Evolutionary conservation across 1,140 invertebrate genomes (phyloP), one percentile per base, ranked within the genome.

Genomic region (Cepaea nemoralis): DNA sequence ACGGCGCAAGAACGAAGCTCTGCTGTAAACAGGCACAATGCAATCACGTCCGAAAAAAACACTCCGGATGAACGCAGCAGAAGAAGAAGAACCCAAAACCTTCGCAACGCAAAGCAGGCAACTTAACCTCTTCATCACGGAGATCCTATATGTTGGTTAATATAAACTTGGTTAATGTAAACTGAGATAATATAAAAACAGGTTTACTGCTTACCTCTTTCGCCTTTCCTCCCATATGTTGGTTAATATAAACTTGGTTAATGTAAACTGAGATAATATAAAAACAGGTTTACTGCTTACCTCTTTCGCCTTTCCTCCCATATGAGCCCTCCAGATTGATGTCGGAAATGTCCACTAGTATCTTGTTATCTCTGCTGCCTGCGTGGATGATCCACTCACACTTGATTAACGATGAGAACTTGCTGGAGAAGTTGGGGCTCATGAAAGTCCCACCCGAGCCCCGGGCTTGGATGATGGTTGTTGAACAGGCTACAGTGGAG

Each of bases 351-450:
- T 85, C 81, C 33, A 87, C 37, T 6, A 88, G 74, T 42, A 88
- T 88, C 66, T 82, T 84, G 78, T 86, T 87, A 27, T 31, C 48
- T 45, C 76, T 74, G 39, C 71, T 77, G 73, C 86, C 86, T 69
- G 87, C 87, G 59, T 81, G 81, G 0, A 88, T 85, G 0, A 73
- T 83, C 93, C 92, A 93, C 31, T 91, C 86, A 84, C 92, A 93
- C 39, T 91, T 90, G 2, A 91, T 85, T 35, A 89, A 84, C 35
- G 88, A 85, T 24, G 88, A 85, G 78, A 92, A 92, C 40, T 91
- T 89, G 10, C 84, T 81, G 0, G 92, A 92, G 85, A 88, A 93
- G 66, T 90, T 89, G 0, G 92, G 92, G 76, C 92, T 92, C 10
- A 85, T 85, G 19, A 93, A 88, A 2, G 90, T 83, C 0, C 92